Evolutionary conservation across 2,888 invertebrate species (phyloP).

Genomic region (Mimas tiliae): DNA sequence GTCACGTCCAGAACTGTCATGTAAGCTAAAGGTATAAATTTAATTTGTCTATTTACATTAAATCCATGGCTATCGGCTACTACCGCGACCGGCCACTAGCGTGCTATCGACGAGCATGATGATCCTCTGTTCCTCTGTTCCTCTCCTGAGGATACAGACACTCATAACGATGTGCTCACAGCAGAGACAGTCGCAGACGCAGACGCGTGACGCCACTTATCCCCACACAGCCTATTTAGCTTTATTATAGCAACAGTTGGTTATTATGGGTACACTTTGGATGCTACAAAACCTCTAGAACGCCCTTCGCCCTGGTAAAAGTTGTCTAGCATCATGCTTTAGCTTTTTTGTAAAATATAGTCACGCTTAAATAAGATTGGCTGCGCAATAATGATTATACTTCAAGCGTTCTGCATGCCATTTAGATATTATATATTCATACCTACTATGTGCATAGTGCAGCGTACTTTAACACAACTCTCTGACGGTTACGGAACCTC

Average conservation of each 20-base stretch:
- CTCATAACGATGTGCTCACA: constrained; percentile 63
- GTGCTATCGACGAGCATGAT: constrained; percentile 68
- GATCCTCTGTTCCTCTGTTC: constrained; percentile 54
- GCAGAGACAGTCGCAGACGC: constrained; percentile 60
- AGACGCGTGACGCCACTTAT: constrained; percentile 57
- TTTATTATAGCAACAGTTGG: constrained; percentile 81
- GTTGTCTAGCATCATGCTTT: constrained; percentile 84
- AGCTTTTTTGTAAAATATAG: constrained; percentile 85
- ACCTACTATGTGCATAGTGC: constrained; percentile 83
- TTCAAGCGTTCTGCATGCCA: constrained; percentile 85
- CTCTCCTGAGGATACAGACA: constrained; percentile 59
- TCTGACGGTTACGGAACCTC: constrained; percentile 78
- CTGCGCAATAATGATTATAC: constrained; percentile 85
- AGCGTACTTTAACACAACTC: constrained; percentile 79
- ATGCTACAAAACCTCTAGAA: constrained; percentile 81
- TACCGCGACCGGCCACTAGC: background rate
- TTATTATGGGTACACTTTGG: constrained; percentile 83
- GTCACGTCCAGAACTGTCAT: constrained; percentile 85
- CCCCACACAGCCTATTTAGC: constrained; percentile 81
- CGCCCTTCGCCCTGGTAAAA: constrained; percentile 83
- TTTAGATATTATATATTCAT: constrained; percentile 84
- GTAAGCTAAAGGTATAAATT: constrained; percentile 84
- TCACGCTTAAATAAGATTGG: constrained; percentile 85
- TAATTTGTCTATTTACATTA: constrained; percentile 81
- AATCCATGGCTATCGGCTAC: constrained; percentile 61